A percentile compares a stretch with the other conserved stretches of the same genome.
Evolutionary conservation across 2,888 invertebrate species (phyloP).

Genomic region (Drosophila lacicola): DNA sequence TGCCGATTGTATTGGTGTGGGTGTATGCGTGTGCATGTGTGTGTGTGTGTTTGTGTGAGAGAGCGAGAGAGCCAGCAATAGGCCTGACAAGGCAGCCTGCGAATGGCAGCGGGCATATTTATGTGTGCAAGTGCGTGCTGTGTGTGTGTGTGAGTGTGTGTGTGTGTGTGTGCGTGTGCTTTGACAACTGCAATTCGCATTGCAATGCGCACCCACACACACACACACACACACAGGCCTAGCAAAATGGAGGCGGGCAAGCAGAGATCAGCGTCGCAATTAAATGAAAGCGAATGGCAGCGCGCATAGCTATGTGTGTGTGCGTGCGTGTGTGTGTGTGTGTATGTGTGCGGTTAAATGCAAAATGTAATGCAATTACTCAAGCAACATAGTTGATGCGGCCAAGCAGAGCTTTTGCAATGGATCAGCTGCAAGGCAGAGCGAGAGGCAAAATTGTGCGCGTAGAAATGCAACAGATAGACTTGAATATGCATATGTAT

Average conservation of each 20-base stretch:
- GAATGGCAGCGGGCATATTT: constrained; percentile 30
- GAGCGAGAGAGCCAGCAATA: constrained; percentile 2
- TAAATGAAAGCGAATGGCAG: constrained; percentile 15
- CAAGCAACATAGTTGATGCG: neutral
- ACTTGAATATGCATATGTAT: neutral
- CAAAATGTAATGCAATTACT: neutral
- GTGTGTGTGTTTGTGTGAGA: constrained; percentile 3
- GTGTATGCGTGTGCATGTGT: constrained; percentile 2
- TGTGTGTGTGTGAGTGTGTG: neutral
- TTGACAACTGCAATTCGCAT: neutral
- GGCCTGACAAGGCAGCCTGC: constrained; percentile 20
- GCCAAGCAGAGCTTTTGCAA: constrained; percentile 9
- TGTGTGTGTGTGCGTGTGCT: constrained; percentile 20
- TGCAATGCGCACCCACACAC: constrained; percentile 9
- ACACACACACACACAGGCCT: neutral
- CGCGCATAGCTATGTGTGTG: neutral
- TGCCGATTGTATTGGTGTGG: neutral
- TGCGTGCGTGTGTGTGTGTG: neutral
- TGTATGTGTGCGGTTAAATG: neutral
- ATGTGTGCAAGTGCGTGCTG: constrained; percentile 3
- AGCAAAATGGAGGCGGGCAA: constrained; percentile 24
- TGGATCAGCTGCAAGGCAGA: constrained; percentile 13
- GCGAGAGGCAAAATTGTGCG: neutral
- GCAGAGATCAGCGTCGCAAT: constrained; percentile 4
- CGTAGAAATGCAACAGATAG: too few relatives aligned